Evolutionary conservation across 2,113 vertebrate genomes (phyloP).

Genomic region (Naja naja): DNA sequence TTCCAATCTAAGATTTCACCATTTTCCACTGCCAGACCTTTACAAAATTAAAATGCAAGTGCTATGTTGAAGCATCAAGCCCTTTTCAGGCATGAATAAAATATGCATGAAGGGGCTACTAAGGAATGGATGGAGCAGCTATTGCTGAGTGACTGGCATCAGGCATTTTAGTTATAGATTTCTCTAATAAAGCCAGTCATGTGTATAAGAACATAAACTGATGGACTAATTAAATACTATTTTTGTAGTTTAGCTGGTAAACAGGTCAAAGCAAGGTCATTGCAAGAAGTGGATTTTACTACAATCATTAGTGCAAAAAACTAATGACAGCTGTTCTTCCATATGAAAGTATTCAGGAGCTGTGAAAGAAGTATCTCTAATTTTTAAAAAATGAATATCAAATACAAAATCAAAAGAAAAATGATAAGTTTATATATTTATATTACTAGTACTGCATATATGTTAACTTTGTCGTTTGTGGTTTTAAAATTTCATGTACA

Average conservation of each 20-base stretch:
- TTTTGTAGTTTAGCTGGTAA: conserved; percentile 29
- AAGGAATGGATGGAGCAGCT: background rate
- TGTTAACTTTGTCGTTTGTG: background rate
- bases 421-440: background rate
- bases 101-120: background rate
- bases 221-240: conserved; percentile 27
- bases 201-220: conserved; percentile 26
- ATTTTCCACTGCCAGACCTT: background rate
- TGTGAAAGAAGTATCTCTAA: conserved; percentile 18
- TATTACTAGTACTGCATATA: background rate
- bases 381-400: conserved; percentile 25
- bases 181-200: conserved; percentile 21
- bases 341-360: conserved; percentile 21
- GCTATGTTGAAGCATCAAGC: background rate
- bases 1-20: background rate
- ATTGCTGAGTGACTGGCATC: background rate
- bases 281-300: conserved; percentile 31
- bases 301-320: conserved; percentile 8
- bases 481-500: background rate
- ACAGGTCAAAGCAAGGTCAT: conserved; percentile 29
- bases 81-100: background rate
- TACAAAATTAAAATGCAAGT: background rate
- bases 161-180: background rate
- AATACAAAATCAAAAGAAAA: conserved; percentile 17
- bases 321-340: conserved; percentile 25